Evolutionary conservation across 1,140 invertebrate genomes (phyloP), one percentile per base, ranked within the genome.

Genomic region (Drosophila fuyamai): DNA sequence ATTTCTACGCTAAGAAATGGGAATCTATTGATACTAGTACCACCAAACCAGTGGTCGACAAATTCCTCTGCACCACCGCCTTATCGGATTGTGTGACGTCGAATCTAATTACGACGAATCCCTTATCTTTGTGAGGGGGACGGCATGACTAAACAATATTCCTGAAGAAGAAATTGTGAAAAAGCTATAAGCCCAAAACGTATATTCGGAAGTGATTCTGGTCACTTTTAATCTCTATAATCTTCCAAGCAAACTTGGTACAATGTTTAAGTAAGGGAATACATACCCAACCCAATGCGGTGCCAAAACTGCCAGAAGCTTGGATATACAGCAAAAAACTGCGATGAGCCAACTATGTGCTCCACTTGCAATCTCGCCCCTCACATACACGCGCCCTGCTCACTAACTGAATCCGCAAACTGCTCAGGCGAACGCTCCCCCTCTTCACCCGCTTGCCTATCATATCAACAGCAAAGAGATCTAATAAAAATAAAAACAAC

Each of bases 131-230:
- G 41, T 58, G 10, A 73, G 44, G 6, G 40, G 23, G 18, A 44
- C 27, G 10, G 32, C 54, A 4, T 56, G 56, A 40, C 46, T 75
- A 35, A 61, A 43, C 35, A 75, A 75, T 41, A 44, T 68, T 10
- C 9, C 63, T 2, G 51, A 75, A 46, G 32, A 60, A 5, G 58
- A 75, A 61, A 75, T 75, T 41, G 32, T 59, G 10, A n/a, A 58
- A 53, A 65, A 70, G 40, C 32, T 70, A 5, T 32, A n/a, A 36
- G 46, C 62, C 13, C 50, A 59, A 54, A 57, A 66, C 29, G 73
- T 76, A 10, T 18, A 48, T 29, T 35, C n/a, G 1, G 55, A 46
- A 23, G 55, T 59, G 32, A 16, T 54, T 7, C 23, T 67, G 10
- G 36, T 59, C 10, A 43, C 35, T 36, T 36, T 36, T 7, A 10